Percentiles rank a stretch among this genome's conserved stretches.
These are phyloP conservation scores for Clarias macrocephalus DNA, from an alignment of 2,113 vertebrate genomes.

Conservation along the genomic window DNA sequence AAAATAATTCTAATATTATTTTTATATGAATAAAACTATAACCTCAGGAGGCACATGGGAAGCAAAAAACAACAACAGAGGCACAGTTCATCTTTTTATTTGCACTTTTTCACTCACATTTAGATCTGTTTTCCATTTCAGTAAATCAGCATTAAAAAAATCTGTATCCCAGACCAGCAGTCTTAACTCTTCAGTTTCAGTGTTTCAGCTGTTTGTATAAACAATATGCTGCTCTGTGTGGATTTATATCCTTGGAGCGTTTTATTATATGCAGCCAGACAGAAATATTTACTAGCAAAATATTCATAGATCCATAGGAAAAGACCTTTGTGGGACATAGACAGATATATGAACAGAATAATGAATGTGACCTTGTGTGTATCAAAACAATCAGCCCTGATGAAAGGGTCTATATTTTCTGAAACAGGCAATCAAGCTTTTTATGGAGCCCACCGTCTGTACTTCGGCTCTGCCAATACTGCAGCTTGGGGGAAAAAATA, in stretches of 20 bases:
- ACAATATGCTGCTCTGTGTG: slow-evolving; percentile 8
- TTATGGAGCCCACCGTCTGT: neutral
- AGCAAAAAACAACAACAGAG: neutral
- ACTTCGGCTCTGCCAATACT: neutral
- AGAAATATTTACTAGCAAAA: slow-evolving; percentile 15
- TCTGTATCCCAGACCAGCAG: neutral
- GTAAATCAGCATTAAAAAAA: slow-evolving; percentile 24
- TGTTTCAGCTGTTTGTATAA: slow-evolving; percentile 5
- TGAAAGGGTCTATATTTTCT: neutral
- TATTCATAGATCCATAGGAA: slow-evolving; percentile 23
- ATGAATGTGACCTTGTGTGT: slow-evolving; percentile 12
- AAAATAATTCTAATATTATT: too few relatives aligned
- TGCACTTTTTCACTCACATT: slow-evolving; percentile 13
- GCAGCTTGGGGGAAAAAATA: slow-evolving; percentile 5
- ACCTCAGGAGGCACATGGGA: neutral
- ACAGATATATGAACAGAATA: neutral
- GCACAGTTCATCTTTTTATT: neutral
- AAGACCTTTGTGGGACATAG: neutral
- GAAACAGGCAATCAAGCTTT: neutral
- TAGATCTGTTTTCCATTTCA: neutral
- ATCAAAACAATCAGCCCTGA: neutral
- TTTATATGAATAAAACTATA: too few relatives aligned
- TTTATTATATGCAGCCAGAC: slow-evolving; percentile 39
- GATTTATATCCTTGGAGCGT: slow-evolving; percentile 8
- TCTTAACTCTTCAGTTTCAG: slow-evolving; percentile 13